Conservation (phyloP, 2,113 vertebrate genomes). For the Rousettus leschenaultii region DNA sequence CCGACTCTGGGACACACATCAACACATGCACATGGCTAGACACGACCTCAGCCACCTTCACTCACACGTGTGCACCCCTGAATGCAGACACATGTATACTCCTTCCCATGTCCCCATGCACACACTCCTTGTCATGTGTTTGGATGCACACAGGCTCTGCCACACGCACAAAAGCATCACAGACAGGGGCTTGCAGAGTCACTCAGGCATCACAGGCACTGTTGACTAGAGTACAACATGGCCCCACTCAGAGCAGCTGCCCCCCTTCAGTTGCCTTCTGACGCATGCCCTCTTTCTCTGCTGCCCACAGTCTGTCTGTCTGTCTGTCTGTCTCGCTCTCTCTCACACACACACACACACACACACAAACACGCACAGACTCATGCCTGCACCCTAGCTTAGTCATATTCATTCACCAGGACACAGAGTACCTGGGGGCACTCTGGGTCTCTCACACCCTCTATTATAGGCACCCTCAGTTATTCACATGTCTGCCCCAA, state of each 20-base stretch:
- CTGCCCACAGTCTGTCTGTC: background rate
- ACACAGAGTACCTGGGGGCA: accelerated
- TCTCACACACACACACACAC: background rate
- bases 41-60: background rate
- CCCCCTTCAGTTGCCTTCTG: background rate
- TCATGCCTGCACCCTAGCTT: background rate
- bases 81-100: no score
- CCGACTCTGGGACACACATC: accelerated
- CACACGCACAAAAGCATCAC: background rate
- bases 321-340: no score
- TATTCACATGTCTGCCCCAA: background rate
- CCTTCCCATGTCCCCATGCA: accelerated
- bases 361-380: background rate
- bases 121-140: accelerated
- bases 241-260: background rate
- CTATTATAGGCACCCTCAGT: background rate
- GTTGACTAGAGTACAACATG: accelerated
- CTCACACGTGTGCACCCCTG: accelerated
- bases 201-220: accelerated
- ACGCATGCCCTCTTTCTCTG: background rate
- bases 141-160: background rate
- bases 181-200: accelerated
- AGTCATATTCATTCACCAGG: no score
- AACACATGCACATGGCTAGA: background rate
- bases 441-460: background rate